A percentile compares a stretch with the other conserved stretches of the same genome.
These are phyloP conservation scores for Arion vulgaris DNA, from an alignment of 1,140 invertebrate species.

Conservation along the genomic window DNA sequence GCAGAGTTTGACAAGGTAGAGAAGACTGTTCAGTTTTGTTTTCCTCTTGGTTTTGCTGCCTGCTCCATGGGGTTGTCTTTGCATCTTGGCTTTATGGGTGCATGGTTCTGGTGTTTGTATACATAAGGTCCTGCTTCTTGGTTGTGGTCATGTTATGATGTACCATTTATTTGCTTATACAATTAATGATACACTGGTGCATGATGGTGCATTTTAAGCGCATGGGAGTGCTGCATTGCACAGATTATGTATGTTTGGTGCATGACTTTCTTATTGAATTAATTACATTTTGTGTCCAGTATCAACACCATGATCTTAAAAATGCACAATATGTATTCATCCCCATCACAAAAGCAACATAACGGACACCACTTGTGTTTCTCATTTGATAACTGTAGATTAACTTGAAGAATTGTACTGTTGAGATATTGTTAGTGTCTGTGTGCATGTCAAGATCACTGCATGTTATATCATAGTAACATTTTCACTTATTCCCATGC, in stretches of 20 bases:
- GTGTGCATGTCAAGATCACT: too few species aligned
- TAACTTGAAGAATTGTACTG: too few species aligned
- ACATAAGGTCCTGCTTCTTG: background rate
- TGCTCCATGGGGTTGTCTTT: background rate
- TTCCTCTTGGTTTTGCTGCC: background rate
- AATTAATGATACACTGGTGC: background rate
- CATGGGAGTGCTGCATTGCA: background rate
- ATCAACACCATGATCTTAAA: too few species aligned
- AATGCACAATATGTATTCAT: too few species aligned
- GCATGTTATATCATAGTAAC: too few species aligned
- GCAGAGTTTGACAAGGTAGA: constrained; percentile 28
- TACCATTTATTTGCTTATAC: background rate
- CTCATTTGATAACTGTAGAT: too few species aligned
- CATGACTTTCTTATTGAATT: too few species aligned
- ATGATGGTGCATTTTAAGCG: background rate
- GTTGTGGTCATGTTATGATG: background rate
- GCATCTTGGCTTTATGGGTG: constrained; percentile 15
- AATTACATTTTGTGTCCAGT: too few species aligned
- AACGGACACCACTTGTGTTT: too few species aligned
- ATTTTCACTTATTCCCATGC: too few species aligned
- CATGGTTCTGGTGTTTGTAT: constrained; percentile 5
- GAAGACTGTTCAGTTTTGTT: background rate
- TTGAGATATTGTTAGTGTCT: too few species aligned
- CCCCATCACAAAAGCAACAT: too few species aligned
- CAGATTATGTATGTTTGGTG: background rate